Evolutionary conservation across 2,797 vertebrate genomes (phyloP).

Genomic region (Esox lucius): DNA sequence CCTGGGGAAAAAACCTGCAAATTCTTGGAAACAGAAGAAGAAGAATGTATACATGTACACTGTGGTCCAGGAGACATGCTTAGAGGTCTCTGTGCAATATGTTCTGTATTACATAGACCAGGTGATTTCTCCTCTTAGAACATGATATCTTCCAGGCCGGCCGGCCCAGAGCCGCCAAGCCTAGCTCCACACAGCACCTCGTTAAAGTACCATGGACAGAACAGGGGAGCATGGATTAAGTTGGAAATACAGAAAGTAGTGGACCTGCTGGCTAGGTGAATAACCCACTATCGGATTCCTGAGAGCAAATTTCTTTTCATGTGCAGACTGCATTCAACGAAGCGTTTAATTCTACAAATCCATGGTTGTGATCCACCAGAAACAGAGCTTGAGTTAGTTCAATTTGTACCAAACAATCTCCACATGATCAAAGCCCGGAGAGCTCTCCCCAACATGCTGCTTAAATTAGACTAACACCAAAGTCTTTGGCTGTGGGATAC

Average conservation of each 20-base stretch:
- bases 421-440: conserved; percentile 97
- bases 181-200: conserved; percentile 55
- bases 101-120: conserved; percentile 93
- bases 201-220: conserved; percentile 82
- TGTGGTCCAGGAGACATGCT: conserved; percentile 78
- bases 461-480: conserved; percentile 99
- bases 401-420: conserved; percentile 99
- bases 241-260: conserved; percentile 91
- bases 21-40: conserved; percentile 42
- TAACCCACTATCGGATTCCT: conserved; percentile 94
- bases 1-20: conserved; percentile 20
- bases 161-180: conserved; percentile 46
- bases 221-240: conserved; percentile 92
- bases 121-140: conserved; percentile 88
- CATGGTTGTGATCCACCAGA: conserved; percentile 98
- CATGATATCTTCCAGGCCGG: conserved; percentile 87
- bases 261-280: conserved; percentile 97
- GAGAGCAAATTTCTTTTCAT: conserved; percentile 91
- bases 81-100: conserved; percentile 80
- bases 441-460: conserved; percentile 99
- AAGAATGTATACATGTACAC: conserved; percentile 64
- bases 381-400: conserved; percentile 97
- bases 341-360: conserved; percentile 99
- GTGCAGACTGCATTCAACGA: conserved; percentile 97
- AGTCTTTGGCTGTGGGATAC: conserved; percentile 98